Conservation (phyloP, 2,888 invertebrate species). For the Deroplatys truncata region DNA sequence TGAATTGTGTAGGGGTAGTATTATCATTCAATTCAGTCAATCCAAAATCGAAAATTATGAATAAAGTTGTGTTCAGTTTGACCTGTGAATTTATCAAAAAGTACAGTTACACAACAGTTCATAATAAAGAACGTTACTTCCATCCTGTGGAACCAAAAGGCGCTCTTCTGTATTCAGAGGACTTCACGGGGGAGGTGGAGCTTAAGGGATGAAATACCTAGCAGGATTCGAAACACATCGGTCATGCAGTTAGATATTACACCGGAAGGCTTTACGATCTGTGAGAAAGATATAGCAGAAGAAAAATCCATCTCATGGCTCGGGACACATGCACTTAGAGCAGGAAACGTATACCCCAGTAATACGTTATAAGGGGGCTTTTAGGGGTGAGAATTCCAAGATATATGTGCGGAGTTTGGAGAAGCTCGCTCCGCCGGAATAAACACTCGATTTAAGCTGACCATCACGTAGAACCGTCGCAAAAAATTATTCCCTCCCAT, state of each 20-base stretch:
- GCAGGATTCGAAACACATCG: conserved; percentile 4
- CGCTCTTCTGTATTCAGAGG: not conserved
- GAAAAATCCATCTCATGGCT: not conserved
- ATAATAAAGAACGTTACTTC: not conserved
- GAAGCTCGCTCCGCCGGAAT: conserved; percentile 2
- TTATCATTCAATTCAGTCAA: too few species aligned
- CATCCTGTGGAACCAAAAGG: not conserved
- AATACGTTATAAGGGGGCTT: conserved; percentile 11
- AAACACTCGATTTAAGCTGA: conserved; percentile 20
- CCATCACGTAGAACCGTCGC: conserved; percentile 2
- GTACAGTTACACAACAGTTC: not conserved
- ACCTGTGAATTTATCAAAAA: too few species aligned
- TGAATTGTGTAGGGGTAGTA: too few species aligned
- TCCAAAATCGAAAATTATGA: too few species aligned
- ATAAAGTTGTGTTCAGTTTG: too few species aligned
- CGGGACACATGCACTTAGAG: not conserved
- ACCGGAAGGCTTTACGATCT: conserved; percentile 12
- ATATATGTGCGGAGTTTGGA: not conserved
- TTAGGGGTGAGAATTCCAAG: not conserved
- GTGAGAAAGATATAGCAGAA: conserved; percentile 5
- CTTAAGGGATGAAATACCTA: not conserved
- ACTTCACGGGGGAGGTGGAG: not conserved
- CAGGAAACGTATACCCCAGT: not conserved
- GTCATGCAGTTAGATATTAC: conserved; percentile 3
- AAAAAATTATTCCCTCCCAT: conserved; percentile 6